A percentile compares a stretch with the other conserved stretches of the same genome.
Conservation (phyloP, 2,888 invertebrate species). For the Heliothis peltigera region DNA sequence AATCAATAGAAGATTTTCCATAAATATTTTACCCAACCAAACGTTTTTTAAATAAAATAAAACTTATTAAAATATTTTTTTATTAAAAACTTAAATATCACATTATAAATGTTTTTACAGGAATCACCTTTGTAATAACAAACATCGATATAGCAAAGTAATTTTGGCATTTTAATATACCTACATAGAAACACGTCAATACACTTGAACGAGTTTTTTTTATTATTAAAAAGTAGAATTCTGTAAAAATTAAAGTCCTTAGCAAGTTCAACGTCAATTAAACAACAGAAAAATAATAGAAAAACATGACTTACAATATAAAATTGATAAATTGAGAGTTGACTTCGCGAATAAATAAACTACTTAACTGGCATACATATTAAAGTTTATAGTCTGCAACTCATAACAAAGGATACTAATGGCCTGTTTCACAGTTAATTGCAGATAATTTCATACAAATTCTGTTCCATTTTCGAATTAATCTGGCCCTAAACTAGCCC, state of each 20-base stretch:
- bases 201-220: slow-evolving; percentile 1
- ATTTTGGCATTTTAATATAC: slow-evolving; percentile 33
- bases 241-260: neutral
- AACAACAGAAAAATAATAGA: neutral
- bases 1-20: too few species aligned
- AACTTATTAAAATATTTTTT: slow-evolving; percentile 21
- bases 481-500: too few species aligned
- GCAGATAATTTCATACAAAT: too few species aligned
- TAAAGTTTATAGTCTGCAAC: slow-evolving; percentile 3
- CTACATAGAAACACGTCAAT: neutral
- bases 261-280: neutral
- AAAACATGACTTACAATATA: slow-evolving; percentile 5
- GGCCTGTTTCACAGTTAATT: too few species aligned
- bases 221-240: neutral
- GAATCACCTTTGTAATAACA: slow-evolving; percentile 13
- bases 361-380: neutral
- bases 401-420: neutral
- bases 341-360: neutral
- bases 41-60: too few species aligned
- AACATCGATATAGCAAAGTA: neutral
- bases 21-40: too few species aligned
- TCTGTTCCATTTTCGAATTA: too few species aligned
- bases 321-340: slow-evolving; percentile 7
- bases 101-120: slow-evolving; percentile 35
- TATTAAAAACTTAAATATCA: slow-evolving; percentile 56